Percentiles rank a stretch among this genome's conserved stretches.
phyloP scores from a whole-genome alignment of 2,888 invertebrate genomes.

The Hanleya hanleyi region DNA sequence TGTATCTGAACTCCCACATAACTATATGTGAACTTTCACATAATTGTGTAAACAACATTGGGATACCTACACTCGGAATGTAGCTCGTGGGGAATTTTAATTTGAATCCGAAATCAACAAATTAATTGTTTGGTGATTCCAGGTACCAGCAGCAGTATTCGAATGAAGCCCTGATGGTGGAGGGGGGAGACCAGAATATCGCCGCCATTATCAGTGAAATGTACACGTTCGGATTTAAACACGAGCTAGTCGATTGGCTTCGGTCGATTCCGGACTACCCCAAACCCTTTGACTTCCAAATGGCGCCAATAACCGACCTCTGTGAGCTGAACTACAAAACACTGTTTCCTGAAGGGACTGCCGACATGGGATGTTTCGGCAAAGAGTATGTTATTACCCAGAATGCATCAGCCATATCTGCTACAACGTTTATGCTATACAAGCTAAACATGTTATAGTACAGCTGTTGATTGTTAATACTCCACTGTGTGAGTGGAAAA shows the following conservation, averaged over 20 bases:
- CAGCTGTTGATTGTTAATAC: too few species aligned
- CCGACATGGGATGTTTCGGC: constrained; percentile 15
- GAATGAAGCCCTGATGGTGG: constrained; percentile 17
- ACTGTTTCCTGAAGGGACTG: constrained; percentile 14
- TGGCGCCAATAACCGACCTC: constrained; percentile 25
- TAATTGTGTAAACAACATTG: too few species aligned
- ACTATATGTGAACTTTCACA: too few species aligned
- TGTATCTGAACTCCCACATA: too few species aligned
- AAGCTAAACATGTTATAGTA: too few species aligned
- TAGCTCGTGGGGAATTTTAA: too few species aligned
- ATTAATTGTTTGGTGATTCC: too few species aligned
- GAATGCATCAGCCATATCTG: too few species aligned
- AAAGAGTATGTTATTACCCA: not conserved
- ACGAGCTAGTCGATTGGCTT: constrained; percentile 20
- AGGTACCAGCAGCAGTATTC: constrained; percentile 17
- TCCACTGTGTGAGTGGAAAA: too few species aligned
- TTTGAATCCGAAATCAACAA: too few species aligned
- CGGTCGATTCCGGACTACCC: constrained; percentile 22
- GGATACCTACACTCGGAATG: too few species aligned
- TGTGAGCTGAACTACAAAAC: constrained; percentile 23
- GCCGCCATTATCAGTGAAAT: constrained; percentile 21
- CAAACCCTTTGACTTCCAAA: constrained; percentile 29
- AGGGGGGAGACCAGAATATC: constrained; percentile 28
- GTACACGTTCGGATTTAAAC: constrained; percentile 23
- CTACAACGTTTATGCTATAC: too few species aligned